These are phyloP conservation scores for Drosophila birchii DNA, from an alignment of 2,888 invertebrate species.

Conservation along the genomic window DNA sequence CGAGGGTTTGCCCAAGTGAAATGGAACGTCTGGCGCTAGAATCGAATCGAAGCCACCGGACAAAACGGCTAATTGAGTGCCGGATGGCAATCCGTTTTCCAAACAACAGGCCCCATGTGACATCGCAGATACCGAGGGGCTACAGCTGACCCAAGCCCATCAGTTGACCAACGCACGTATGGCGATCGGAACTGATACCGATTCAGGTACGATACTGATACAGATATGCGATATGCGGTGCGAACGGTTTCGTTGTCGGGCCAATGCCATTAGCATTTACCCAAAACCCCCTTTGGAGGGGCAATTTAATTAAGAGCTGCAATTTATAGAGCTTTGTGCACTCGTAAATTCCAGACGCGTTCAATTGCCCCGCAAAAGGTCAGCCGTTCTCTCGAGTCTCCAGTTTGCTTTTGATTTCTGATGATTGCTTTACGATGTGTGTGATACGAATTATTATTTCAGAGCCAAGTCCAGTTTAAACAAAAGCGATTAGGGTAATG, in stretches of 20 bases:
- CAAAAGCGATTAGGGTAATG: slow-evolving; percentile 16
- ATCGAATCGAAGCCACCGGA: slow-evolving; percentile 18
- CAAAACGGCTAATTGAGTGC: slow-evolving; percentile 47
- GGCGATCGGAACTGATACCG: slow-evolving; percentile 59
- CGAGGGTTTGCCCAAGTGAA: slow-evolving; percentile 25
- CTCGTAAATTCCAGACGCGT: slow-evolving; percentile 67
- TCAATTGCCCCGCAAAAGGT: slow-evolving; percentile 67
- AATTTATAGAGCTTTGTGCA: slow-evolving; percentile 62
- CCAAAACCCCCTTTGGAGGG: background rate
- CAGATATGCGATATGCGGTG: slow-evolving; percentile 13
- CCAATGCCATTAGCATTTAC: slow-evolving; percentile 27
- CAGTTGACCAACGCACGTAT: slow-evolving; percentile 58
- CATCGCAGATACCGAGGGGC: slow-evolving; percentile 13
- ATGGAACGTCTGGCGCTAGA: slow-evolving; percentile 23
- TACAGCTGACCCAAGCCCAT: slow-evolving; percentile 49
- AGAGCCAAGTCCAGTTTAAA: slow-evolving; percentile 8
- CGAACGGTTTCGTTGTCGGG: slow-evolving; percentile 23
- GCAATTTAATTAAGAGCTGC: slow-evolving; percentile 68
- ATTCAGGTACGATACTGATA: slow-evolving; percentile 28
- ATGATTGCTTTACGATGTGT: slow-evolving; percentile 27
- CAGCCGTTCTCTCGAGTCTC: slow-evolving; percentile 36
- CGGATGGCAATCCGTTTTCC: slow-evolving; percentile 27
- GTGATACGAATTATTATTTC: slow-evolving; percentile 6
- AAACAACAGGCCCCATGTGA: slow-evolving; percentile 64
- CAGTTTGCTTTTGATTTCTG: slow-evolving; percentile 27